These are phyloP conservation scores for Cathartes aura DNA, from an alignment of 2,113 vertebrate genomes.

Conservation along the genomic window DNA sequence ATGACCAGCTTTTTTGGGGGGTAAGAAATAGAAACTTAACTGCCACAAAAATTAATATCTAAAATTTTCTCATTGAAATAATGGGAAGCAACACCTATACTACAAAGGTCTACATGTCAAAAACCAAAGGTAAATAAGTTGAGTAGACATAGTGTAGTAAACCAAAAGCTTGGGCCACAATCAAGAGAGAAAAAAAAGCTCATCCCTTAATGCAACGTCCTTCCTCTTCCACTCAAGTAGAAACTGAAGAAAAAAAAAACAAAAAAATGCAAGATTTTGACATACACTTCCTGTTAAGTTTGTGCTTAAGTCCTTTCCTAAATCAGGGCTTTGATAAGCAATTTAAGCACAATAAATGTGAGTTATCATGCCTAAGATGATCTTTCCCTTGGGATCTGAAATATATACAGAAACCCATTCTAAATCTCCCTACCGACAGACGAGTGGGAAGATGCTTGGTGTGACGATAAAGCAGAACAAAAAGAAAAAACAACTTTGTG, in stretches of 20 bases:
- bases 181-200: not conserved
- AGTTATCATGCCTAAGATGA: not conserved
- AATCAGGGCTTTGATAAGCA: not conserved
- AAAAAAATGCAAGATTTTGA: not conserved
- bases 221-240: not conserved
- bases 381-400: not conserved
- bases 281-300: not conserved
- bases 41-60: not conserved
- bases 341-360: not conserved
- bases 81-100: accelerated
- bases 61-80: not conserved
- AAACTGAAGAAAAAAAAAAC: not conserved
- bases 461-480: not conserved
- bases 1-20: not conserved
- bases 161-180: not conserved
- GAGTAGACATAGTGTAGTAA: not conserved
- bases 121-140: not conserved
- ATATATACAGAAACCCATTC: not conserved
- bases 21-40: not conserved
- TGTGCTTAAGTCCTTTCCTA: not conserved
- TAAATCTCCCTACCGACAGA: not conserved
- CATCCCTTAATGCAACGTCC: not conserved
- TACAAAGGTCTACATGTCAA: not conserved
- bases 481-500: not conserved
- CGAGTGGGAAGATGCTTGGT: not conserved